A percentile compares a stretch with the other conserved stretches of the same genome.
phyloP scores from a whole-genome alignment of 2,888 invertebrate species.

The Ennomos erosarius region DNA sequence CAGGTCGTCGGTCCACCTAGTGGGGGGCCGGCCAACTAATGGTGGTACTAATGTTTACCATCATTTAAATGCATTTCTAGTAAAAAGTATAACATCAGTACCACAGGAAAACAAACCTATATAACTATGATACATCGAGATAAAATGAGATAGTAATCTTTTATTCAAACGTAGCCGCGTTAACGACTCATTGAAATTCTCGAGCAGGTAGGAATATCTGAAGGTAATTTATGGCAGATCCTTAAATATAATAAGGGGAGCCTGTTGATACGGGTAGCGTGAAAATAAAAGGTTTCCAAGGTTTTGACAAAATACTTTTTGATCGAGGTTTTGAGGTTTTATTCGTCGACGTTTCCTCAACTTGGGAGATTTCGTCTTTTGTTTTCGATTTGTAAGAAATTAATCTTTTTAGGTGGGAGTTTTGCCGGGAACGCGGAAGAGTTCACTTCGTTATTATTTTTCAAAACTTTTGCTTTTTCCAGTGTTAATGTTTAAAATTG shows the following conservation, averaged over 20 bases:
- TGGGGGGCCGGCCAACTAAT: too few relatives aligned
- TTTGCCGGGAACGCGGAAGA: too few relatives aligned
- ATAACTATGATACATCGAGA: slow-evolving; percentile 36
- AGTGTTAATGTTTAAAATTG: too few relatives aligned
- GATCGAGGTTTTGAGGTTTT: not conserved
- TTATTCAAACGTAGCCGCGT: slow-evolving; percentile 35
- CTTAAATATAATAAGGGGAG: slow-evolving; percentile 11
- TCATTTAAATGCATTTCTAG: too few relatives aligned
- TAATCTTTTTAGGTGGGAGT: too few relatives aligned
- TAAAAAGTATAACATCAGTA: slow-evolving; percentile 4
- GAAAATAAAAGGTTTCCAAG: not conserved
- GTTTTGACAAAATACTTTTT: not conserved
- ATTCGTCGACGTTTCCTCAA: not conserved
- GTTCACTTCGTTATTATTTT: too few relatives aligned
- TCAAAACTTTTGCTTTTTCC: too few relatives aligned
- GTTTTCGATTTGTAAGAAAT: too few relatives aligned
- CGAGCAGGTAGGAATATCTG: slow-evolving; percentile 9
- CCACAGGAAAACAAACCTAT: slow-evolving; percentile 17
- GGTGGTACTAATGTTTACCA: too few relatives aligned
- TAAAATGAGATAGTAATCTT: slow-evolving; percentile 40
- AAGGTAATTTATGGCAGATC: slow-evolving; percentile 10
- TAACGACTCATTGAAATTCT: slow-evolving; percentile 40
- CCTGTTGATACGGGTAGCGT: slow-evolving; percentile 5
- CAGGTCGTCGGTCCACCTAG: too few relatives aligned
- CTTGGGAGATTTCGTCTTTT: too few relatives aligned